A percentile compares a stretch with the other conserved stretches of the same genome.
phyloP scores from a whole-genome alignment of 2,113 vertebrate species.

The Myotis davidii region DNA sequence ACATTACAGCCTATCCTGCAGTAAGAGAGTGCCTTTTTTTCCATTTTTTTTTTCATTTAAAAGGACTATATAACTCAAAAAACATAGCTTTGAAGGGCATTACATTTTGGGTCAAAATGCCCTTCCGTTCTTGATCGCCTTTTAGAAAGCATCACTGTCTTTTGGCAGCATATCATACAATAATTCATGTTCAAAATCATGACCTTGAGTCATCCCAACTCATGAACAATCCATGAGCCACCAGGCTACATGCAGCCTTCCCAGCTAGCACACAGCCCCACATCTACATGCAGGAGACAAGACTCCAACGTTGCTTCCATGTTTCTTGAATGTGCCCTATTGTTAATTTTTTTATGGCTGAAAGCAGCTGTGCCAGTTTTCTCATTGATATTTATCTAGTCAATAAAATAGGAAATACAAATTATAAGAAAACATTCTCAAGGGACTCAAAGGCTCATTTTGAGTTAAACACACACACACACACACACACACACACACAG shows the following conservation, averaged over 20 bases:
- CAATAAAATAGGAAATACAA: constrained; percentile 37
- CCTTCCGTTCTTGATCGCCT: not conserved
- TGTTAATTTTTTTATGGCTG: not conserved
- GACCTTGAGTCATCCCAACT: not conserved
- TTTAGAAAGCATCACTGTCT: constrained; percentile 29
- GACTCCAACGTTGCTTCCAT: not conserved
- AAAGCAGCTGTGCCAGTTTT: constrained; percentile 39
- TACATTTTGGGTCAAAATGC: not conserved
- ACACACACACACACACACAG: not conserved
- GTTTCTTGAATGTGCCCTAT: not conserved
- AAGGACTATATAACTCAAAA: not conserved
- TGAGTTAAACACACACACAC: not conserved
- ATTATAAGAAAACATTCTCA: constrained; percentile 30
- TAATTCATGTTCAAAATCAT: constrained; percentile 31
- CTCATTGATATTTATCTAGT: constrained; percentile 41
- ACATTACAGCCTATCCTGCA: not conserved
- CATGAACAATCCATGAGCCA: not conserved
- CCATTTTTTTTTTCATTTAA: not conserved
- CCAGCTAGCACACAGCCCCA: not conserved
- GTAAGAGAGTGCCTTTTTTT: not conserved
- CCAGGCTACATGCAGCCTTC: not conserved
- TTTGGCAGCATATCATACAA: not conserved
- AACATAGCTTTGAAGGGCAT: not conserved
- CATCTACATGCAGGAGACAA: not conserved
- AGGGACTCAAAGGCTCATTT: constrained; percentile 25